Conservation (phyloP, 1,140 invertebrate species). For the Leptestheria dahalacensis region DNA sequence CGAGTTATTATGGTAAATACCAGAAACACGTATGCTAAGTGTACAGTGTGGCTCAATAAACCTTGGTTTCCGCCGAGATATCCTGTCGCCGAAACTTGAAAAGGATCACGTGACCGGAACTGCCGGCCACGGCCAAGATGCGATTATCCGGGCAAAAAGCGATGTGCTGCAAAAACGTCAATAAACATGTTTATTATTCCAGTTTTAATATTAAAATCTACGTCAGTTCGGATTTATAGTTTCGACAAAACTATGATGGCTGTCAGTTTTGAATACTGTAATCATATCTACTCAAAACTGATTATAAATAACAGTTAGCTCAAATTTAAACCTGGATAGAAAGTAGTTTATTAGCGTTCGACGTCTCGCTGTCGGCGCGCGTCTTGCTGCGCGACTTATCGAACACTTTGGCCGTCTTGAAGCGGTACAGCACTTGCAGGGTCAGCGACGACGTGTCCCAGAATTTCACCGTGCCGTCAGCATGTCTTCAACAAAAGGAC, state of each 20-base stretch:
- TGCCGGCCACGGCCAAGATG: slow-evolving; percentile 73
- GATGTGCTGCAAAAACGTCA: slow-evolving; percentile 48
- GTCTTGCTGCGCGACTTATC: slow-evolving; percentile 41
- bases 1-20: background rate
- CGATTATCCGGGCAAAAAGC: slow-evolving; percentile 84
- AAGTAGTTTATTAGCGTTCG: slow-evolving; percentile 19
- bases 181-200: slow-evolving; percentile 88
- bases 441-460: slow-evolving; percentile 92
- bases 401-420: slow-evolving; percentile 92
- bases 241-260: too few relatives aligned
- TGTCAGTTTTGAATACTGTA: too few relatives aligned
- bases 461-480: slow-evolving; percentile 91
- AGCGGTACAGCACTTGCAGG: slow-evolving; percentile 88
- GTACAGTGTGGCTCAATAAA: too few relatives aligned
- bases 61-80: slow-evolving; percentile 62
- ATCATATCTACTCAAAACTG: too few relatives aligned
- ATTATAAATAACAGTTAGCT: too few relatives aligned
- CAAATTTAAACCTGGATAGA: background rate
- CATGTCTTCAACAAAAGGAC: slow-evolving; percentile 50
- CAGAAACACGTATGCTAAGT: too few relatives aligned
- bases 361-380: slow-evolving; percentile 14
- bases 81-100: slow-evolving; percentile 92
- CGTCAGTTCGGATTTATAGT: too few relatives aligned
- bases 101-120: slow-evolving; percentile 78
- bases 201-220: slow-evolving; percentile 31